Evolutionary conservation across 2,888 invertebrate genomes (phyloP), one percentile per base, ranked within the genome.

Genomic region (Meliscaeva auricollis): DNA sequence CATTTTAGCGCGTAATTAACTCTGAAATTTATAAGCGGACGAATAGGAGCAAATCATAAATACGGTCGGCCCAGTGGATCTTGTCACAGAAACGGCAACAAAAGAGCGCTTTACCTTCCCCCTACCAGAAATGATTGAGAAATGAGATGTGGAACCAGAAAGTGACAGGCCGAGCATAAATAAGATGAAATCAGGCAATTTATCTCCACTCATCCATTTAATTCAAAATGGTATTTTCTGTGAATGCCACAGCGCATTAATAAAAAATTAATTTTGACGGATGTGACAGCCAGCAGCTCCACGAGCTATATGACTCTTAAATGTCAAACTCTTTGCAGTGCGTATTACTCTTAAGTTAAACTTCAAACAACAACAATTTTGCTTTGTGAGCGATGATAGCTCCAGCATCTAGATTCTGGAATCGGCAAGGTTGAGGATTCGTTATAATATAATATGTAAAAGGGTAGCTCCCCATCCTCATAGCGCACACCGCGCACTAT

Each of bases 111-210:
- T 20, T n/a, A 22, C 17, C 8, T n/a, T 60, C 32, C 20, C 1
- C 15, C 20, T 50, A 48, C 50, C 50, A 41, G 64, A 38, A 58
- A 52, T 79, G 79, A 84, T 84, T 84, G 79, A 79, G 75, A 84
- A 84, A 79, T 79, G 69, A 84, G 68, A 72, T 70, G 79, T 66
- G 79, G 52, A 60, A 38, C 79, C 64, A 70, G 64, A 75, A 75
- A 79, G 74, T 84, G 84, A 84, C 79, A 84, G 56, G 74, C 79
- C 69, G 50, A 60, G 70, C 79, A 84, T 84, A 84, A 79, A 79
- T 84, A 79, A 84, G 84, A 84, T 74, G 75, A 84, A 84, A 84
- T 69, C 79, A 84, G 79, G 79, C 84, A 84, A 84, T 84, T 84
- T 84, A 84, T 84, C 79, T 84, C 75, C 84, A 70, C 79, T 84